Conservation (phyloP, 2,888 invertebrate species). For the Sminthurinus aureus region DNA sequence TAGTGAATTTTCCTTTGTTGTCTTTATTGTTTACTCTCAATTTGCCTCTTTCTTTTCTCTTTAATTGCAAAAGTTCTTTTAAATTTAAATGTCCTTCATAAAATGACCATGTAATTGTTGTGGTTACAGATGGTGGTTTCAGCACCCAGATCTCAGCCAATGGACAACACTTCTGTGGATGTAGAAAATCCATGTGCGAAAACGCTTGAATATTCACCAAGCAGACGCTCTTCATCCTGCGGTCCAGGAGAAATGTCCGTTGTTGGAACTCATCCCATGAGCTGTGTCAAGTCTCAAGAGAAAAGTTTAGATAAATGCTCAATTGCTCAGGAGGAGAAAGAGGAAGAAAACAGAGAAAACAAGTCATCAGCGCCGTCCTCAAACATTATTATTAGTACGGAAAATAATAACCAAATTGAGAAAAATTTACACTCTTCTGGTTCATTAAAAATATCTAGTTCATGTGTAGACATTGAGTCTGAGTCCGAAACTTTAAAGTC, state of each 20-base stretch:
- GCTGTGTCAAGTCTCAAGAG: slow-evolving; percentile 26
- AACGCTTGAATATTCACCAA: slow-evolving; percentile 8
- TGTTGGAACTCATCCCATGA: slow-evolving; percentile 41
- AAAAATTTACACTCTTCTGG: slow-evolving; percentile 20
- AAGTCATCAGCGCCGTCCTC: no score
- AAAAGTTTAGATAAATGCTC: slow-evolving; percentile 23
- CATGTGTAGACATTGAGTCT: slow-evolving; percentile 11
- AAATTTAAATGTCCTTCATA: not conserved
- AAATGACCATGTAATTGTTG: slow-evolving; percentile 12
- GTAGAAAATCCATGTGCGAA: slow-evolving; percentile 17
- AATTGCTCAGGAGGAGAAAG: not conserved
- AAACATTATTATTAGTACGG: no score
- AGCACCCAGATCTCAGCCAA: slow-evolving; percentile 35
- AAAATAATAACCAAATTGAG: slow-evolving; percentile 7
- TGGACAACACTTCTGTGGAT: slow-evolving; percentile 18
- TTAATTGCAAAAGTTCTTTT: no score
- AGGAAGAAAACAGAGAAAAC: not conserved
- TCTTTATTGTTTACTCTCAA: no score
- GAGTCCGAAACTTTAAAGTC: not conserved
- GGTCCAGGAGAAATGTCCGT: slow-evolving; percentile 17
- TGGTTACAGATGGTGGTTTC: slow-evolving; percentile 47
- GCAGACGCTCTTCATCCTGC: slow-evolving; percentile 37
- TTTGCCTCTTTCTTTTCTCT: no score
- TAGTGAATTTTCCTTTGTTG: no score
- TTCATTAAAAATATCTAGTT: slow-evolving; percentile 5